Conservation (phyloP, 2,797 vertebrate genomes). For the Ceryle rudis region DNA sequence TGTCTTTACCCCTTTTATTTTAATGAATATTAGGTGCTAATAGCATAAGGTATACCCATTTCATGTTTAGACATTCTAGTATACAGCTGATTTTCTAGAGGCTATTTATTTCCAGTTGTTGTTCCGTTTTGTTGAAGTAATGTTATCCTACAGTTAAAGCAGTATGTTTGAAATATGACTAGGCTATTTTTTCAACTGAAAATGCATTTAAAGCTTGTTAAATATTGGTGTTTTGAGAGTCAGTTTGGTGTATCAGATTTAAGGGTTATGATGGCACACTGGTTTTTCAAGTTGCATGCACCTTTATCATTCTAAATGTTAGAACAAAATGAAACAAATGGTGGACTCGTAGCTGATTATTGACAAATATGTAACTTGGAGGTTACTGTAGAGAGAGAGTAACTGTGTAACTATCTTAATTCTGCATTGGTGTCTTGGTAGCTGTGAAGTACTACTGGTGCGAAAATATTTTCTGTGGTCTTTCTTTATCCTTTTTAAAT, state of each 20-base stretch:
- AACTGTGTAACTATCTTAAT: background rate
- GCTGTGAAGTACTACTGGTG: background rate
- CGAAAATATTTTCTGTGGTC: background rate
- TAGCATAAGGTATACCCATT: background rate
- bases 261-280: background rate
- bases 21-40: background rate
- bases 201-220: background rate
- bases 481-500: background rate
- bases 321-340: background rate
- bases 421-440: background rate
- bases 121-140: background rate
- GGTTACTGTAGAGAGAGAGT: background rate
- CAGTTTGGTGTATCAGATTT: background rate
- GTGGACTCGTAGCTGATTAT: background rate
- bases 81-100: background rate
- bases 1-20: background rate
- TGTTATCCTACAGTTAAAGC: background rate
- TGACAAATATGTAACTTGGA: background rate
- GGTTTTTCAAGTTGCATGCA: background rate
- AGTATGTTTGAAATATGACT: background rate
- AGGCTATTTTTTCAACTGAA: background rate
- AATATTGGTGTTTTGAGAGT: background rate
- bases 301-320: background rate
- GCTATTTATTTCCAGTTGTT: background rate
- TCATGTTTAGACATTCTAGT: background rate